Conservation (phyloP, 2,797 vertebrate species). For the Knipowitschia caucasica region DNA sequence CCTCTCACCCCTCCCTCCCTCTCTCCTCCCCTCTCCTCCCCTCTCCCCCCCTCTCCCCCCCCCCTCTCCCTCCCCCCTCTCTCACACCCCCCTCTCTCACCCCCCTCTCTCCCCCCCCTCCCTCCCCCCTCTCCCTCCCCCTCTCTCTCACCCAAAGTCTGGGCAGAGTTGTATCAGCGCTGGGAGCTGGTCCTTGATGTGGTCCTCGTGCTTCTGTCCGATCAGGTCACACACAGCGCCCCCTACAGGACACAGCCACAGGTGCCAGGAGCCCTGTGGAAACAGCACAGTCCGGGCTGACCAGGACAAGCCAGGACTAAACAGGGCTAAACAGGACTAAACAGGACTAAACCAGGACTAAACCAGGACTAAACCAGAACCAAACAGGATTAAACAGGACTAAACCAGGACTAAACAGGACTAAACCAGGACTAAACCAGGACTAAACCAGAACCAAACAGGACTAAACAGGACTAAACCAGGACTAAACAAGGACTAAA, state of each 20-base stretch:
- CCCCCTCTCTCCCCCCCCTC: not conserved
- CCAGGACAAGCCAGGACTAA: not conserved
- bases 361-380: not conserved
- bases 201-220: constrained; percentile 66
- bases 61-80: too few relatives aligned
- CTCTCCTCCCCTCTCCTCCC: too few relatives aligned
- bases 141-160: constrained; percentile 79
- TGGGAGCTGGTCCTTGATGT: constrained; percentile 72
- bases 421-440: not conserved
- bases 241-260: constrained; percentile 38
- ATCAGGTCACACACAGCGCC: constrained; percentile 76
- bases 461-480: not conserved
- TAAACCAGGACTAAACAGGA: not conserved
- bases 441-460: not conserved
- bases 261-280: constrained; percentile 41
- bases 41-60: too few relatives aligned
- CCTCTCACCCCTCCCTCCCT: not conserved
- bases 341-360: not conserved
- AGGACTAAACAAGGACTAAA: not conserved
- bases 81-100: too few relatives aligned
- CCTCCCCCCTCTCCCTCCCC: too few relatives aligned
- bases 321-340: not conserved
- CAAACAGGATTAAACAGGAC: not conserved
- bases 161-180: constrained; percentile 77
- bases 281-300: not conserved